Conservation (phyloP, 2,113 vertebrate species). For the rat (Rattus norvegicus) region GRCr8 NC_086019.1:96616501-96617000, state of each 20-base stretch:
- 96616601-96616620: not conserved
- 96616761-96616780: not conserved
- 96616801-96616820: not conserved
- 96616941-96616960: too few relatives aligned
- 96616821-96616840: not conserved
- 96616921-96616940: too few relatives aligned
- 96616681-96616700: not conserved
- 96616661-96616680: not conserved
- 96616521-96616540: not conserved
- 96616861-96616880: not conserved
- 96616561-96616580: not conserved
- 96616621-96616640: not conserved
- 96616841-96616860: not conserved
- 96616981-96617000: too few relatives aligned
- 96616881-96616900: too few relatives aligned
- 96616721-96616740: not conserved
- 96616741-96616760: not conserved
- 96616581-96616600: not conserved
- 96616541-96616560: not conserved
- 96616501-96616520: not conserved
- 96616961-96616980: too few relatives aligned
- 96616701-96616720: too few relatives aligned
- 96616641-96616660: not conserved
- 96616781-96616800: not conserved
- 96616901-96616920: too few relatives aligned